Evolutionary conservation across 2,888 invertebrate species (phyloP).

Genomic region (Apomyelois bistriatella): DNA sequence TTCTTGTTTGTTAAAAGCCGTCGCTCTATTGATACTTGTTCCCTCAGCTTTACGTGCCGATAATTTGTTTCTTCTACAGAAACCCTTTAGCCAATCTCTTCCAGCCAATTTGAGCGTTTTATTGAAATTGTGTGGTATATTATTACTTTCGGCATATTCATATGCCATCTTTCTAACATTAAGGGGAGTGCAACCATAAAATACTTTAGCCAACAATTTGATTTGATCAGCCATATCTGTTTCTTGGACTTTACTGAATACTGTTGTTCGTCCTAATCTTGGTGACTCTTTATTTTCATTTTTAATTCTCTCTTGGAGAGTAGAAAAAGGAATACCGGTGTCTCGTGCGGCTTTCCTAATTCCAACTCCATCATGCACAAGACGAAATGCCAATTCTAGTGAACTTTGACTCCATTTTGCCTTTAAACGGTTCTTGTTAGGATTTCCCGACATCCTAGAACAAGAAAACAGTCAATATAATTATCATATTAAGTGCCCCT

Average conservation of each 20-base stretch:
- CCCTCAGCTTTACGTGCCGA: constrained; percentile 14
- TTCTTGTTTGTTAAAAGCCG: constrained; percentile 16
- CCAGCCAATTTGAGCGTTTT: constrained; percentile 11
- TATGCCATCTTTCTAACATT: constrained; percentile 16
- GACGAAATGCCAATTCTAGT: constrained; percentile 6
- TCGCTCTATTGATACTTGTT: constrained; percentile 13
- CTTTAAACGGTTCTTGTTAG: too few relatives aligned
- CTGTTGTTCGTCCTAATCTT: constrained; percentile 11
- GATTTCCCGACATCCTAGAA: background rate
- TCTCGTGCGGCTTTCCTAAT: constrained; percentile 10
- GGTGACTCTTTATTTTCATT: constrained; percentile 13
- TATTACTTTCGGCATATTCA: constrained; percentile 13
- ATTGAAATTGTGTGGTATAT: constrained; percentile 13
- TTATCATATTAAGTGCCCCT: too few relatives aligned
- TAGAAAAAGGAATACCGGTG: constrained; percentile 6
- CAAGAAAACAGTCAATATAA: background rate
- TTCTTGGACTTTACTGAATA: constrained; percentile 16
- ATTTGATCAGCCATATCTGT: constrained; percentile 14
- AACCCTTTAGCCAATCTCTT: constrained; percentile 14
- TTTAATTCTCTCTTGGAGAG: constrained; percentile 17
- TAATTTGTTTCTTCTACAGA: constrained; percentile 15
- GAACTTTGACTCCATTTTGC: background rate
- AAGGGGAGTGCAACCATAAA: constrained; percentile 15
- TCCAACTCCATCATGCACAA: constrained; percentile 9
- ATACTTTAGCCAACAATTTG: constrained; percentile 15